These are phyloP conservation scores for Lithophane leautieri DNA, from an alignment of 2,888 invertebrate species.

Conservation along the genomic window DNA sequence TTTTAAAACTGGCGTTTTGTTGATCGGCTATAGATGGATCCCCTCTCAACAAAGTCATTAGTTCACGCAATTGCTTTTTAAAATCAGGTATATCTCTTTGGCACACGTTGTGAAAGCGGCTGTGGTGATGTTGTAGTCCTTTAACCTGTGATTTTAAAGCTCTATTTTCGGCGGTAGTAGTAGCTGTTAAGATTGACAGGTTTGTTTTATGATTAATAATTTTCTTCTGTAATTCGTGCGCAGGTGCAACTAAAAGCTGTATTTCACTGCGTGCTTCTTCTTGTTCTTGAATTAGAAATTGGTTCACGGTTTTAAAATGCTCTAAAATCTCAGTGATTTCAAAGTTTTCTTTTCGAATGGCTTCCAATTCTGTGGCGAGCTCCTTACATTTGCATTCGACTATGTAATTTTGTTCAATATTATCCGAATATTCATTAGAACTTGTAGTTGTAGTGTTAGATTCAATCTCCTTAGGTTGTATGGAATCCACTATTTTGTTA, in stretches of 20 bases:
- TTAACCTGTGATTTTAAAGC: constrained; percentile 83
- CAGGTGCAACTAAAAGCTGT: constrained; percentile 76
- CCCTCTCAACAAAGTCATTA: constrained; percentile 78
- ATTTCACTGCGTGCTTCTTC: constrained; percentile 79
- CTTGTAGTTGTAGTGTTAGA: constrained; percentile 64
- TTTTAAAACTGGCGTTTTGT: constrained; percentile 76
- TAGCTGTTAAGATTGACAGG: constrained; percentile 85
- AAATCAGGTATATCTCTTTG: constrained; percentile 85
- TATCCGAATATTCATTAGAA: constrained; percentile 60
- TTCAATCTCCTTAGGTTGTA: constrained; percentile 73
- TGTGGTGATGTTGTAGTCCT: constrained; percentile 83
- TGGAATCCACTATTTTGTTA: constrained; percentile 76
- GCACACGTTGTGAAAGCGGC: constrained; percentile 82
- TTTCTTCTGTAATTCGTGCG: constrained; percentile 83
- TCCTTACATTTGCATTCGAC: constrained; percentile 70
- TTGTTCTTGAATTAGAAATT: constrained; percentile 76
- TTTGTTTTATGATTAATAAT: constrained; percentile 83
- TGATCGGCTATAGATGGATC: constrained; percentile 67
- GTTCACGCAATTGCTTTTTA: constrained; percentile 80
- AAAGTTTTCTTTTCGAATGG: constrained; percentile 72
- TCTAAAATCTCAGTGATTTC: constrained; percentile 69
- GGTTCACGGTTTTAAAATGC: constrained; percentile 73
- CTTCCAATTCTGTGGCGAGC: constrained; percentile 66
- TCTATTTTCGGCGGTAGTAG: constrained; percentile 86
- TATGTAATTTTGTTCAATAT: constrained; percentile 49